These are phyloP conservation scores for Acanthornis magna DNA, from an alignment of 2,797 vertebrate species.

Conservation along the genomic window DNA sequence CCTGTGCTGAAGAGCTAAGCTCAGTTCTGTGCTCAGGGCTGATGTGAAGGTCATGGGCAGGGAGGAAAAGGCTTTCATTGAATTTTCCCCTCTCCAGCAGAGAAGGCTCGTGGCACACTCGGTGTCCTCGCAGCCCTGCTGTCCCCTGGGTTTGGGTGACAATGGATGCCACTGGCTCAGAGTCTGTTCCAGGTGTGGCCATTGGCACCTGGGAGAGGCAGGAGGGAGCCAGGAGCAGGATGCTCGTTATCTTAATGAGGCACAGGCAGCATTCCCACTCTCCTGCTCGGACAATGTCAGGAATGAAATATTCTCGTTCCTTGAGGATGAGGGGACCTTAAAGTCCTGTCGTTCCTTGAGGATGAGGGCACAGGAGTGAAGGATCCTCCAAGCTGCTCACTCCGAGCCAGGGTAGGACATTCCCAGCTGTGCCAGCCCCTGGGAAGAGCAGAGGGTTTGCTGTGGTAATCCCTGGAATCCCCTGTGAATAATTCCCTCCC, in stretches of 20 bases:
- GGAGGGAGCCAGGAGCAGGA: neutral
- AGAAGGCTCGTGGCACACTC: neutral
- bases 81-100: neutral
- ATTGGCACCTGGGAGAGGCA: neutral
- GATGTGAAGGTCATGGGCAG: neutral
- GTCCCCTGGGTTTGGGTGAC: neutral
- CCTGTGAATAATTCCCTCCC: neutral
- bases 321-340: neutral
- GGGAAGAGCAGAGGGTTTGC: neutral
- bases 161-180: neutral
- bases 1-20: neutral
- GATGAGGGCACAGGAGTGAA: neutral
- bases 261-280: neutral
- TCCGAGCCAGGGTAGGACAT: neutral
- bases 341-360: neutral
- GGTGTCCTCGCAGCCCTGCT: too few species aligned
- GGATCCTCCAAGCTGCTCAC: neutral
- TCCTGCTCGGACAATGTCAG: neutral
- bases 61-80: neutral
- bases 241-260: neutral
- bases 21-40: neutral
- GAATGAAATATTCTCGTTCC: neutral
- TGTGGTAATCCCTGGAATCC: constrained; percentile 20
- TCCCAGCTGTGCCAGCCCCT: neutral
- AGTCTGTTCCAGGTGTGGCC: neutral